Base-by-base conservation (phyloP, 37 sponge, comb jelly and placozoan species). In the Ianthella basta region DNA sequence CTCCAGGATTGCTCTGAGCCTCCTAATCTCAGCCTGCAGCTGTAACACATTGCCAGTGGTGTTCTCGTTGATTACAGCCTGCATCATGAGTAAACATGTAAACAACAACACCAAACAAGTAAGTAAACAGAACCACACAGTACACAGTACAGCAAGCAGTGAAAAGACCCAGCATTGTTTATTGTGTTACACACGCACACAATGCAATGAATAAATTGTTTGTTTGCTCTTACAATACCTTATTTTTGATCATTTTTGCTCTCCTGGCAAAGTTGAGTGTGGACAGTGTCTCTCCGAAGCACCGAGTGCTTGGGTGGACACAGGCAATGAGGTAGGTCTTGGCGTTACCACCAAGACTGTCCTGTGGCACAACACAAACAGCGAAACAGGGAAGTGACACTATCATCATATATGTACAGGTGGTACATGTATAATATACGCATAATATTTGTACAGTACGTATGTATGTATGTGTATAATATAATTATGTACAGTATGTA, bases 271-370 rank as follows among this genome's bases (percentile, higher is more conserved):
- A 95, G 77, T 92, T 92, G 23, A 95, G 63, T 20, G 95, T 95
- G 8, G 95, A 95, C 38, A 95, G 60, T 4, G 86, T 92, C 78
- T 95, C 95, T 55, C 95, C 95, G 78, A 92, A 95, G 80, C 95
- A 95, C 60, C 92, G 86, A 24, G 90, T 83, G 68, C 88, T 86
- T 1, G 93, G 93, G 53, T 92, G 93, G 13, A 95, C 95, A 85
- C 93, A 92, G 78, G 95, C 95, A 18, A 95, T 91, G 19, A 95
- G 70, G 60, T 83, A 88, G 13, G 95, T 95, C 82, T 92, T 95
- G 5, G 95, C 93, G 82, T 95, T 95, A 20, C 95, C 95, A 41
- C 95, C 95, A 3, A 95, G 88, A 80, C 93, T 89, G 60, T 95
- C 93, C 95, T 95, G 67, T 14, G 60, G 29, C 15, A 25, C 29